Evolutionary conservation across 2,888 invertebrate species (phyloP), one percentile per base, ranked within the genome.

Genomic region (Pediacus dermestoides): DNA sequence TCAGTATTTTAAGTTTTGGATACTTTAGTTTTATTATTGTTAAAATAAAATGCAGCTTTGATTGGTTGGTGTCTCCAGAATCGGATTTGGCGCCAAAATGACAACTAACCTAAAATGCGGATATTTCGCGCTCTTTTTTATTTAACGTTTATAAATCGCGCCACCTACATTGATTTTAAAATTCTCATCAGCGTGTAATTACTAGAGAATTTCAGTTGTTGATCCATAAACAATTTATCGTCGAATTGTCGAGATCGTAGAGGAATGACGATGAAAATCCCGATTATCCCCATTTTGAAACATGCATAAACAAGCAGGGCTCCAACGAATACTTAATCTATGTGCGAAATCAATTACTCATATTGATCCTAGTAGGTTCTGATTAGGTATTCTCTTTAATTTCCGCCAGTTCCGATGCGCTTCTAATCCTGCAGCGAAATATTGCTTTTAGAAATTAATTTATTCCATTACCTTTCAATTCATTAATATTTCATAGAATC

Each of bases 381-480:
- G 69, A 70, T 70, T 70, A 70, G 66, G 58, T 64, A 70, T 70
- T 70, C 70, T 67, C 70, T 70, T 70, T 70, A 70, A 70, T 70
- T 70, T 70, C 69, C 70, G 66, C 63, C 50, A 56, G 58, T 59
- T 59, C 56, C 60, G 59, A 60, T 58, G 59, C 55, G 54, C 26
- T 37, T 46, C 62, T 66, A 66, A 67, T 66, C 66, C 66, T 58
- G 54, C 48, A 51, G 62, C 66, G 67, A 68, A 70, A 69, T 70
- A 70, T 70, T 67, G 70, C 70, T 70, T 70, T 71, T 67, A 71
- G 70, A 69, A 70, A 71, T 71, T 71, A 71, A 71, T 71, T 71
- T 71, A 71, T 71, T 71, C 71, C 71, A 71, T 71, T 71, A 71
- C 70, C 70, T 71, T 70, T 71, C 71, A 68, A 71, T 70, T 67